Evolutionary conservation across 53 echinoderm and acorn worm genomes (phyloP), one percentile per base, ranked within the genome.

Genomic region (Holothuria scabra): DNA sequence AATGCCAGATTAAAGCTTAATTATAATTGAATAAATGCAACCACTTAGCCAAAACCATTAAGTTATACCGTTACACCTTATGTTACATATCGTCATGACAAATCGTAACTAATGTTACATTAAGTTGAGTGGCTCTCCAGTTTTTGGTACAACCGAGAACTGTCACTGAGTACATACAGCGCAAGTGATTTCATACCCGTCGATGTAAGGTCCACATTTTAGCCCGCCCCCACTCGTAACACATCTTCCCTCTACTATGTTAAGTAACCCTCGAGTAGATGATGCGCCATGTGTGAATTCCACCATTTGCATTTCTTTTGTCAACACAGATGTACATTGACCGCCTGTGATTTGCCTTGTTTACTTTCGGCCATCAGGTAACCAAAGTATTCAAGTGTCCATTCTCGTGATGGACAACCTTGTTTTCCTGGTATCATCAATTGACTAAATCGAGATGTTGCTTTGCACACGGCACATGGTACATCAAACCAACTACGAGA

Each of bases 281-380:
- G 44, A n/a, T 14, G 28, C 3, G 22, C 85, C 85, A 19, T 68
- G 60, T 6, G 85, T 84, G 12, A 72, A 29, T 19, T 69, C 70
- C 34, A 56, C 56, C 0, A 60, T 23, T n/a, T 71, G 34, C 70
- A 74, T 32, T 14, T 71, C 74, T n/a, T 12, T 72, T 37, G 24
- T 84, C 85, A 33, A 84, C 71, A 28, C 85, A 84, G 71, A 84
- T 84, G 33, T 70, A 84, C 72, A 59, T 71, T 14, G 59, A 70
- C 28, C 74, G 56, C 64, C 21, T 26, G 67, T 72, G 60, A 71
- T 29, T 59, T 1, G 38, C n/a, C 19, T 56, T 55, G 23, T 25
- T 59, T 57, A n/a, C 74, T 38, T 26, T 58, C 34, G 20, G 85
- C 85, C 85, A 84, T 84, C 18, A 84, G 60, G 85, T 84, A 84